Base-by-base conservation (phyloP, 2,113 vertebrate genomes). In the Poecilia latipinna region DNA sequence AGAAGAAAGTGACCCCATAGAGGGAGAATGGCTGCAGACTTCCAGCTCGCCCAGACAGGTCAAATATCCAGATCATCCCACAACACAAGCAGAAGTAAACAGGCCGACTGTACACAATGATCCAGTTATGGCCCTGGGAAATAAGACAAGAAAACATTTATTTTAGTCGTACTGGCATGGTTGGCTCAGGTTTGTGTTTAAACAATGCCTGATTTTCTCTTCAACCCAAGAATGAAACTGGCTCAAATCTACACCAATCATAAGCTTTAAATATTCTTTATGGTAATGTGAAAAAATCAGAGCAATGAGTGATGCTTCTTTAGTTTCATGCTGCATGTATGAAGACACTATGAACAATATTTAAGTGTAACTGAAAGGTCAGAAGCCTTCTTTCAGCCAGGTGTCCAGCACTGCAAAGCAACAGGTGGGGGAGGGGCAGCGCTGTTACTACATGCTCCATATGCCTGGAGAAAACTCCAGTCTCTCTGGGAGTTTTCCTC, bases 41-140 rank as follows among this genome's bases (percentile, higher is more conserved):
- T 90, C 95, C 95, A 86, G 97, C 97, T 87, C 96, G 95, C 48
- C 96, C 95, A 1, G 93, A 93, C 48, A 96, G 64, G 62, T 97
- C 95, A 90, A 99, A 95, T 74, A 98, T 93, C 97, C 97, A 99
- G 94, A 99, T 99, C 92, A 99, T 95, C 89, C 95, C 95, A 91
- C 97, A 99, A 94, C 98, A 99, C 88, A 98, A 90, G 94, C 98
- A 99, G 94, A 99, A 99, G 93, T 99, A 99, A 89, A 99, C 97
- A 63, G 98, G 98, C 90, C 98, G 96, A 93, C 98, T 99, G 94
- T 99, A 99, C 86, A 98, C 98, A 84, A 99, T 99, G 94, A 99
- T 97, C 88, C 98, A 97, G 90, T 99, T 99, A 90, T 99, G 97
- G 88, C 97, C 98, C 97, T 99, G 79, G 28, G 26, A 35, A 70